These are phyloP conservation scores for Caenorhabditis macrosperma DNA, from an alignment of 2,888 invertebrate species.

Conservation along the genomic window DNA sequence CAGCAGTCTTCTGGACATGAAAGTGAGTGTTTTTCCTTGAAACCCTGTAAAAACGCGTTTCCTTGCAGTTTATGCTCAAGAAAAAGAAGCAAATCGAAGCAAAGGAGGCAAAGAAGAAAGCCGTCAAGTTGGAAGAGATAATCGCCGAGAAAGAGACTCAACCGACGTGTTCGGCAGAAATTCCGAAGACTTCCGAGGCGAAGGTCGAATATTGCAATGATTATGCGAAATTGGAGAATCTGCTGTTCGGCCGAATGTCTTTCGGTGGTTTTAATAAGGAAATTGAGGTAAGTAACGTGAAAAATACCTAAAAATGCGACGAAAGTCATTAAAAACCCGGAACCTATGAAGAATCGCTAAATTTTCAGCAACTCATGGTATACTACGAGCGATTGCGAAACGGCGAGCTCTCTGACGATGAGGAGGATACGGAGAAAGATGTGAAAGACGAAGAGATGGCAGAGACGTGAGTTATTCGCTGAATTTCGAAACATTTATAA, in stretches of 20 bases:
- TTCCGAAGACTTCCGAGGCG: background rate
- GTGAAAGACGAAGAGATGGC: constrained; percentile 71
- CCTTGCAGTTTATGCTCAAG: constrained; percentile 70
- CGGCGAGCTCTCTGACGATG: constrained; percentile 62
- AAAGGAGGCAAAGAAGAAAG: constrained; percentile 55
- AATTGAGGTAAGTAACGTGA: constrained; percentile 84
- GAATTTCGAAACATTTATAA: background rate
- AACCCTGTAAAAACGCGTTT: background rate
- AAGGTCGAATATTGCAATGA: constrained; percentile 53
- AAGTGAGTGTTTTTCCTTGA: constrained; percentile 40
- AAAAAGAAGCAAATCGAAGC: constrained; percentile 63
- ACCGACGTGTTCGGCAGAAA: constrained; percentile 12
- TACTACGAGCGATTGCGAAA: constrained; percentile 64
- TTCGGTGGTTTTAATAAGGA: constrained; percentile 95
- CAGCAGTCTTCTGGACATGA: constrained; percentile 65
- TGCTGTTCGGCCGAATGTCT: constrained; percentile 90
- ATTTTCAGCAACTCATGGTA: constrained; percentile 66
- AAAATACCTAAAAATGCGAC: background rate
- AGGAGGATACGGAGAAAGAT: constrained; percentile 69
- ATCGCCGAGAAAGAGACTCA: constrained; percentile 15
- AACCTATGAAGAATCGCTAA: background rate
- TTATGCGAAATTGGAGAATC: constrained; percentile 85
- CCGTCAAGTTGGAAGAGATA: constrained; percentile 44
- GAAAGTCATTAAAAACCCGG: background rate
- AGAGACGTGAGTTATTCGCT: constrained; percentile 35